A percentile compares a stretch with the other conserved stretches of the same genome.
These are phyloP conservation scores for Tetramorium parvispinum DNA, from an alignment of 1,140 invertebrate genomes.

Conservation along the genomic window DNA sequence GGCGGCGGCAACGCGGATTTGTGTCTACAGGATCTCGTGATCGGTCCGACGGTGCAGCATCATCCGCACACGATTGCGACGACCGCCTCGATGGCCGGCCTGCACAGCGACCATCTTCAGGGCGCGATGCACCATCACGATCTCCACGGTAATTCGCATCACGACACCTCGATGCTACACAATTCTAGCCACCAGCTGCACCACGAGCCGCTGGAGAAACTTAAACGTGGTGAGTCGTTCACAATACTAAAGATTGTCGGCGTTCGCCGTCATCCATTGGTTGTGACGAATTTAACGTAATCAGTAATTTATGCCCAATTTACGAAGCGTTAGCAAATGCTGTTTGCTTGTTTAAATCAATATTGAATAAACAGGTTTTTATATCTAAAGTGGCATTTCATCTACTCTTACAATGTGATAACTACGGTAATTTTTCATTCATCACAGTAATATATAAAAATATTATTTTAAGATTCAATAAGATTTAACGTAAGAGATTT, in stretches of 20 bases:
- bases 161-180: conserved; percentile 86
- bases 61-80: conserved; percentile 88
- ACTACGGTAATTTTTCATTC: not conserved
- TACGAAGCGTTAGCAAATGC: not conserved
- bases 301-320: not conserved
- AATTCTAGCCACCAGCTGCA: conserved; percentile 86
- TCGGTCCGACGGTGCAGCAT: conserved; percentile 86
- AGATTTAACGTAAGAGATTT: not conserved
- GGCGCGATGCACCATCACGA: conserved; percentile 87
- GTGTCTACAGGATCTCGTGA: conserved; percentile 91
- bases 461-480: conserved; percentile 11
- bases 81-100: conserved; percentile 88
- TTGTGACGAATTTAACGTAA: not conserved
- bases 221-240: conserved; percentile 91
- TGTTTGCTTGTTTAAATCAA: not conserved
- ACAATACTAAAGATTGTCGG: conserved; percentile 65
- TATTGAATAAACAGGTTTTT: not conserved
- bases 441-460: not conserved
- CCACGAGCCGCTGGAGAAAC: conserved; percentile 92
- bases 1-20: conserved; percentile 88
- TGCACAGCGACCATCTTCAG: conserved; percentile 84
- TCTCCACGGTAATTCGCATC: conserved; percentile 87
- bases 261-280: not conserved
- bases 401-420: not conserved
- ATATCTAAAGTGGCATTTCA: not conserved